phyloP scores from a whole-genome alignment of 2,888 invertebrate species.

The Archips crataeganus region DNA sequence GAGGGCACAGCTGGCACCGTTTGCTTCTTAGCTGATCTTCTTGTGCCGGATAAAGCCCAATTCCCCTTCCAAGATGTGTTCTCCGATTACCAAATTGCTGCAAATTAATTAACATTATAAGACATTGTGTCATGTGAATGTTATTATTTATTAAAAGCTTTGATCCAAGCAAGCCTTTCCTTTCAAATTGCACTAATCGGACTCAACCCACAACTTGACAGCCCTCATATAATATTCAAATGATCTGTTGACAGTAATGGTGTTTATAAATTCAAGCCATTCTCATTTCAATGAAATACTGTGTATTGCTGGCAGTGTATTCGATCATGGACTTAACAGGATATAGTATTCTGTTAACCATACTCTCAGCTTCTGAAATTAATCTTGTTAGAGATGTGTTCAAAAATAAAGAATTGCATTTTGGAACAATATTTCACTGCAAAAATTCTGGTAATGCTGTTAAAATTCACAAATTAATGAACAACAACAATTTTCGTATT shows the following conservation, averaged over 20 bases:
- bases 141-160: slow-evolving; percentile 37
- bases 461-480: slow-evolving; percentile 57
- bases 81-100: slow-evolving; percentile 52
- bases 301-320: slow-evolving; percentile 2
- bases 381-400: slow-evolving; percentile 61
- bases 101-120: slow-evolving; percentile 2
- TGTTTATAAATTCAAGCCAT: slow-evolving; percentile 51
- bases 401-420: slow-evolving; percentile 62
- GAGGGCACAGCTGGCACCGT: slow-evolving; percentile 95
- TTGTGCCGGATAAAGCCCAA: slow-evolving; percentile 89
- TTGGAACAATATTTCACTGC: slow-evolving; percentile 64
- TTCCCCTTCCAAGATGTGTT: slow-evolving; percentile 95
- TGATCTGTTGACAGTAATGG: slow-evolving; percentile 65
- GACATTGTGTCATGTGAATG: slow-evolving; percentile 8
- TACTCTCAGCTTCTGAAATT: slow-evolving; percentile 49
- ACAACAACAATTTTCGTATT: slow-evolving; percentile 52
- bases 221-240: slow-evolving; percentile 49
- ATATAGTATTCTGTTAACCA: slow-evolving; percentile 43
- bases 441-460: slow-evolving; percentile 48
- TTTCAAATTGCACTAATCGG: slow-evolving; percentile 37
- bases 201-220: slow-evolving; percentile 34
- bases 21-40: slow-evolving; percentile 92
- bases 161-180: slow-evolving; percentile 33
- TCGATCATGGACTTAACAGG: slow-evolving; percentile 47
- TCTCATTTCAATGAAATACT: slow-evolving; percentile 56